Conservation (phyloP, 2,797 vertebrate species). For the Gallirallus australis region DNA sequence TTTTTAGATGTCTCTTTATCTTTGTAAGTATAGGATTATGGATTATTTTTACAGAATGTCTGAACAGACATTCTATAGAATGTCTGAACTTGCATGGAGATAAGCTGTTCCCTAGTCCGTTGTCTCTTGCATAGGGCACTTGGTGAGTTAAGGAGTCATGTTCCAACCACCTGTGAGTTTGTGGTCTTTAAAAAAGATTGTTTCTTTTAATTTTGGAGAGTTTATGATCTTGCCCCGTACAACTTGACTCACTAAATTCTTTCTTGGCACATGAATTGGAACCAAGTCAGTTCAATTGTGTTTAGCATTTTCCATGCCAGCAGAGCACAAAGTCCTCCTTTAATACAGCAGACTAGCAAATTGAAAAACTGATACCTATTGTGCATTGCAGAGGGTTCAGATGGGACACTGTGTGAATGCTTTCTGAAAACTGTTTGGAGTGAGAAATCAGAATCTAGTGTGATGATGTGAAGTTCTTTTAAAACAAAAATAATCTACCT, state of each 20-base stretch:
- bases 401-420: background rate
- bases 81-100: background rate
- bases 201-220: background rate
- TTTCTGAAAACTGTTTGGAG: background rate
- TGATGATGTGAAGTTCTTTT: background rate
- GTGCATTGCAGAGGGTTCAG: background rate
- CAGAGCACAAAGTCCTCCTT: conserved; percentile 16
- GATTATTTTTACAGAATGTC: background rate
- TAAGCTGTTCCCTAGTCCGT: background rate
- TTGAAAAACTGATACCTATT: background rate
- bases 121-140: background rate
- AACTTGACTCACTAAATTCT: background rate
- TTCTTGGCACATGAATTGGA: background rate
- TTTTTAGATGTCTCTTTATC: background rate
- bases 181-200: background rate
- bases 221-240: background rate
- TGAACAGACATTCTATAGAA: background rate
- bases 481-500: background rate
- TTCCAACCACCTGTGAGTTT: background rate
- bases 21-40: background rate
- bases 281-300: background rate
- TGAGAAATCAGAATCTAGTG: background rate
- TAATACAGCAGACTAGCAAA: background rate
- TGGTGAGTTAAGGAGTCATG: background rate
- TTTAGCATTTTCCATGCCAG: background rate